A percentile compares a stretch with the other conserved stretches of the same genome.
Evolutionary conservation across 2,888 invertebrate genomes (phyloP).

Genomic region (Apotomis betuletana): DNA sequence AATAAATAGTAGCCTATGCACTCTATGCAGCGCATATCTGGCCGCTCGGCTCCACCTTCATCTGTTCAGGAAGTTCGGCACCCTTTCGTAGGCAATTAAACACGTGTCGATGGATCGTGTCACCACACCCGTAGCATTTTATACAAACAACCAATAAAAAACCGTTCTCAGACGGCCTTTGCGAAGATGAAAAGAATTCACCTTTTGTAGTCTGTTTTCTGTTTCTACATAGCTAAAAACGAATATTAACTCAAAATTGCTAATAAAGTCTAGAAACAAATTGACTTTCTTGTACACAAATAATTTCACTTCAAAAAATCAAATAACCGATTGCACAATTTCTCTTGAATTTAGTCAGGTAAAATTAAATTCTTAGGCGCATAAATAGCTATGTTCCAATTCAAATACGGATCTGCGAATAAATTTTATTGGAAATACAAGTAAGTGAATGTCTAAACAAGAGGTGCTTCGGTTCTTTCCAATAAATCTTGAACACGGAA

Average conservation of each 20-base stretch:
- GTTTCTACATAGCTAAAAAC: neutral
- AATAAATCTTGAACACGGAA: constrained; percentile 27
- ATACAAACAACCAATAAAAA: too few relatives aligned
- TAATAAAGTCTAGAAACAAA: too few relatives aligned
- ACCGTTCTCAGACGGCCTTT: too few relatives aligned
- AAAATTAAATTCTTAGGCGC: constrained; percentile 23
- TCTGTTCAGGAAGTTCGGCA: too few relatives aligned
- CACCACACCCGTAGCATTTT: too few relatives aligned
- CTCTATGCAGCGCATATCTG: too few relatives aligned
- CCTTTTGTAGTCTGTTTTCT: too few relatives aligned
- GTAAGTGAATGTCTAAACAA: constrained; percentile 31
- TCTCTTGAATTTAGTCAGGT: constrained; percentile 4
- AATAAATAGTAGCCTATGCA: too few relatives aligned
- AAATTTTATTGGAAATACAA: constrained; percentile 30
- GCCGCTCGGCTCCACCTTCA: too few relatives aligned
- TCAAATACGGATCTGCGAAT: constrained; percentile 17
- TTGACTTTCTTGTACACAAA: neutral
- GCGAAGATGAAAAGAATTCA: too few relatives aligned
- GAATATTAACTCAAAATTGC: neutral
- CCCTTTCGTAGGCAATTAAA: too few relatives aligned
- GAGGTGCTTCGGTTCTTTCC: constrained; percentile 23
- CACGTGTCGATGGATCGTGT: too few relatives aligned
- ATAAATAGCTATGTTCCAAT: constrained; percentile 31
- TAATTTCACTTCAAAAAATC: neutral
- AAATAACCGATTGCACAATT: neutral